A percentile compares a stretch with the other conserved stretches of the same genome.
phyloP scores from a whole-genome alignment of 2,113 vertebrate genomes.

The Sinocyclocheilus maitianheensis region DNA sequence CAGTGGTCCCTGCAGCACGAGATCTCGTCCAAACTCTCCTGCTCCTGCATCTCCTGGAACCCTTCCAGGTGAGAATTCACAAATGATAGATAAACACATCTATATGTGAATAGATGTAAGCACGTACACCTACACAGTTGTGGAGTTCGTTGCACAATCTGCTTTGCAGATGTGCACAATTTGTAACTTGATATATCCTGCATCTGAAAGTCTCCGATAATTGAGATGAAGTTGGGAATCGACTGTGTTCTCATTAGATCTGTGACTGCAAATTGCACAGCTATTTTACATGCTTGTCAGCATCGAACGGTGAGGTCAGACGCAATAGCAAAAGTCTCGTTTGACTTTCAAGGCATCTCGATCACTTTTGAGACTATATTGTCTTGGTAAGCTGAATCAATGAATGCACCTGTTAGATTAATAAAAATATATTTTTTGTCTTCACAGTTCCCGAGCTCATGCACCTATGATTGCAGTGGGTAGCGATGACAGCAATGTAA shows the following conservation, averaged over 20 bases:
- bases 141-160: too few species aligned
- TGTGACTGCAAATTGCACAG: neutral
- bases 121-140: neutral
- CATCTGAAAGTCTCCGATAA: neutral
- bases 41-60: slow-evolving; percentile 99
- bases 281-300: neutral
- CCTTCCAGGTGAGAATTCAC: slow-evolving; percentile 85
- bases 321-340: neutral
- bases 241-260: neutral
- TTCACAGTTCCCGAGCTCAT: slow-evolving; percentile 88
- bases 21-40: slow-evolving; percentile 96
- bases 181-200: neutral
- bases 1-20: slow-evolving; percentile 98
- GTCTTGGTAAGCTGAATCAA: neutral
- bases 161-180: neutral
- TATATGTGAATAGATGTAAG: neutral
- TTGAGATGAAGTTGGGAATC: neutral
- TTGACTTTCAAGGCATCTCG: neutral
- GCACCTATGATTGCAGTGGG: slow-evolving; percentile 96
- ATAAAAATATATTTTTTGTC: neutral
- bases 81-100: too few species aligned
- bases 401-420: neutral
- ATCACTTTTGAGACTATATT: neutral
- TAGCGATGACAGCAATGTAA: slow-evolving; percentile 90
- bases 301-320: neutral